Evolutionary conservation across 2,113 vertebrate genomes (phyloP).

Genomic region (Triplophysa siluroides): DNA sequence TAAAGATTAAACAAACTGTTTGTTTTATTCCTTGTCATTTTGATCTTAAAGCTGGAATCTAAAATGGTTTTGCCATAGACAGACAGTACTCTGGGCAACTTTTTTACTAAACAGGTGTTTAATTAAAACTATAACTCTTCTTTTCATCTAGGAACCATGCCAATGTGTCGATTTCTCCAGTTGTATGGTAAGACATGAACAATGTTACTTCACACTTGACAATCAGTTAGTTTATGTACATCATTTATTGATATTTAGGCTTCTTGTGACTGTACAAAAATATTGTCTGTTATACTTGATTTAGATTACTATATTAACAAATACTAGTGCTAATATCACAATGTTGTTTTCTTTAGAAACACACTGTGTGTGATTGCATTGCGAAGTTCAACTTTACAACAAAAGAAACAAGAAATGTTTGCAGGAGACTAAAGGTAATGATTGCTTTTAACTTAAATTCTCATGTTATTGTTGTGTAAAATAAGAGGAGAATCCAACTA

Average conservation of each 20-base stretch:
- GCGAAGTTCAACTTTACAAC: neutral
- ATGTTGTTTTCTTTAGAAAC: neutral
- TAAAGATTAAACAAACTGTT: neutral
- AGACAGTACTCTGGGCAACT: neutral
- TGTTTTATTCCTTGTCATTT: neutral
- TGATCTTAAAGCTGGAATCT: neutral
- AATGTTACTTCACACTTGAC: neutral
- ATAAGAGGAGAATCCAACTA: no score
- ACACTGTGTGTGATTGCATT: neutral
- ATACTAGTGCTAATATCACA: neutral
- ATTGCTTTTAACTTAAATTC: neutral
- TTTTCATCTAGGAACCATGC: conserved; percentile 5
- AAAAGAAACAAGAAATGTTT: neutral
- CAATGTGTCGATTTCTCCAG: neutral
- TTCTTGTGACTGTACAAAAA: neutral
- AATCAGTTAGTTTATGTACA: no score
- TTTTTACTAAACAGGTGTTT: neutral
- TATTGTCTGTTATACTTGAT: neutral
- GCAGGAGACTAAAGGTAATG: neutral
- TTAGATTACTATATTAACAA: neutral
- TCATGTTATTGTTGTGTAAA: no score
- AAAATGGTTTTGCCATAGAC: neutral
- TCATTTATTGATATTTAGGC: neutral
- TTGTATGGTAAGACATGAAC: conserved; percentile 2
- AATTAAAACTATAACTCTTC: neutral